These are phyloP conservation scores for Masticophis lateralis DNA, from an alignment of 2,797 vertebrate species.

Conservation along the genomic window DNA sequence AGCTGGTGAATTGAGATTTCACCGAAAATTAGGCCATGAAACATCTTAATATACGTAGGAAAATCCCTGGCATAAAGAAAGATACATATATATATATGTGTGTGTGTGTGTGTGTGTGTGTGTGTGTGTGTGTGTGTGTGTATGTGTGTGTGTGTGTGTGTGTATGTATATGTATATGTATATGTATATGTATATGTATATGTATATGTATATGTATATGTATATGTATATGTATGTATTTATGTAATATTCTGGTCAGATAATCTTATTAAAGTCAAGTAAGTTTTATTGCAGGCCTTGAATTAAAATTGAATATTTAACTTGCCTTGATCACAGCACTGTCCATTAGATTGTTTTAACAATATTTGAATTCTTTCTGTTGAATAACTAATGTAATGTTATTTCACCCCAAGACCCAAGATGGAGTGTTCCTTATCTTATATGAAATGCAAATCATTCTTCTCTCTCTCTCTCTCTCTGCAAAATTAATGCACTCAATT, in stretches of 20 bases:
- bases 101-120: too few relatives aligned
- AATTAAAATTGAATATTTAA: constrained; percentile 4
- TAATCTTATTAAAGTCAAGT: constrained; percentile 2
- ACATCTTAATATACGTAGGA: too few relatives aligned
- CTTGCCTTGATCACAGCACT: not conserved
- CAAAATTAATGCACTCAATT: not conserved
- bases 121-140: too few relatives aligned
- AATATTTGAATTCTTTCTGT: not conserved
- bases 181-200: too few relatives aligned
- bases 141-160: too few relatives aligned
- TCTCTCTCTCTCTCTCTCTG: not conserved
- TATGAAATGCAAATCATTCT: constrained; percentile 9
- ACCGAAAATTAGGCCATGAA: too few relatives aligned
- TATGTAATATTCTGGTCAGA: constrained; percentile 17
- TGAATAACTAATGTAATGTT: not conserved
- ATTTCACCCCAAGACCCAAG: not conserved
- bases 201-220: too few relatives aligned
- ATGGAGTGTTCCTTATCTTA: not conserved
- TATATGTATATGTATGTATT: not conserved
- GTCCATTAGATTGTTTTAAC: not conserved
- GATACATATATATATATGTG: too few relatives aligned
- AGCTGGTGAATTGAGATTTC: too few relatives aligned
- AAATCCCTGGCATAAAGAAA: too few relatives aligned
- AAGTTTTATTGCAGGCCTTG: not conserved
- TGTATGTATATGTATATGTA: too few relatives aligned